Base-by-base conservation (phyloP, 2,113 vertebrate genomes). In the Uria aalge region DNA sequence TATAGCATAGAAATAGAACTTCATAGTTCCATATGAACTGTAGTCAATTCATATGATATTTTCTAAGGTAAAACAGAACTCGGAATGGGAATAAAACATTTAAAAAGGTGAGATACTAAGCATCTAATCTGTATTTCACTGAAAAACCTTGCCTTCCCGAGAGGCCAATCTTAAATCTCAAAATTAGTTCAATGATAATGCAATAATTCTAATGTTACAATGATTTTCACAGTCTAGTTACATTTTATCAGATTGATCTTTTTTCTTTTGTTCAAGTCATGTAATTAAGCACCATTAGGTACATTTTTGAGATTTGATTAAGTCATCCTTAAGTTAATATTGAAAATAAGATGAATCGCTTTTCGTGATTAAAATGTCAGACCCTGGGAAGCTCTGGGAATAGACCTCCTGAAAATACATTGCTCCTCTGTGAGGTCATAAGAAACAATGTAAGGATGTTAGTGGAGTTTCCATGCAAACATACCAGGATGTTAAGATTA, bases 241-340 rank as follows among this genome's bases (percentile, higher is more conserved):
- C 40, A 62, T 96, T 94, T 96, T 91, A 94, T 55, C 92, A 91
- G 89, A 79, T 69, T 43, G 29, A 79, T 62, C 43, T 95, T 97
- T 95, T 90, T 96, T 94, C 40, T 82, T 81, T 82, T 91, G 82
- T 81, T 85, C 72, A 80, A 79, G 92, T 90, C 76, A 90, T 88
- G 92, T 95, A 97, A 98, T 98, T 97, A 98, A 95, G 86, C 57
- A 90, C 90, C 90, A 96, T 97, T 97, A 98, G 85, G 79, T 91
- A 95, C 45, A 88, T 90, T 96, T 97, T 94, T 73, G 74, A 92
- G 91, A 95, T 97, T 97, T 97, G 90, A 93, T 94, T 94, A 97
- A 97, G 72, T 97, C 84, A 89, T 71, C 38, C 89, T 96, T 97
- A 95, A 94, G 76, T 94, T 97, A 94, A 73, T 82, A 92, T 55